Base-by-base conservation (phyloP, 2,797 vertebrate species). In the Dendrocincla tyrannina region DNA sequence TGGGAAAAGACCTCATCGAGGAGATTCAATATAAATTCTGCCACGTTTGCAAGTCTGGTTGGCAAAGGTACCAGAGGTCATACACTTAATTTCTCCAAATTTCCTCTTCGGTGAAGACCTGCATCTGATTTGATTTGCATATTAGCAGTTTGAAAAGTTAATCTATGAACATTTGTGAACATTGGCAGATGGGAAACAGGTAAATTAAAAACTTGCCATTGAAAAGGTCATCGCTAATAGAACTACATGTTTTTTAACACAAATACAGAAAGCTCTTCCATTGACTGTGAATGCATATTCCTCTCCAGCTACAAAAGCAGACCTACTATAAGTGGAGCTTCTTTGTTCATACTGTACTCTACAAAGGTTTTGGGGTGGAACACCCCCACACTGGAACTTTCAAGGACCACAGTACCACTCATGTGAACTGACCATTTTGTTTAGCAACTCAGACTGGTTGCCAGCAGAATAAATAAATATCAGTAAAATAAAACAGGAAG, bases 1-100 rank as follows among this genome's bases (percentile, higher is more conserved):
- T 0, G 0, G 8, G 37, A 24, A 73, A 82, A 35, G 12, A n/a
- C 17, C 23, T 39, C 19, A 4, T 24, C 11, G 67, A 9, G 42
- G 63, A 32, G 18, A 75, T 49, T 78, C 81, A 58, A 56, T 64
- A 81, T 4, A 60, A 90, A 78, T 70, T 81, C 17, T 79, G 25
- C 18, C 18, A 22, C 2, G 6, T 3, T 66, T 72, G 17, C 13
- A 81, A 28, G 13, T 17, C 70, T 60, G 37, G 19, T 7, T 64
- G 62, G 35, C 28, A 78, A 41, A 59, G 7, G 35, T 30, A 53
- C 75, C 4, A 17, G 32, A 55, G 17, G 8, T 37, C 17, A 60
- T 11, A 33, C 12, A 75, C 17, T 15, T 64, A 20, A 72, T 52
- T 78, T 68, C 46, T 77, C 37, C 11, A 49, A 20, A 41, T 15